These are phyloP conservation scores for Eugnorisma glareosa DNA, from an alignment of 2,888 invertebrate genomes.

Conservation along the genomic window DNA sequence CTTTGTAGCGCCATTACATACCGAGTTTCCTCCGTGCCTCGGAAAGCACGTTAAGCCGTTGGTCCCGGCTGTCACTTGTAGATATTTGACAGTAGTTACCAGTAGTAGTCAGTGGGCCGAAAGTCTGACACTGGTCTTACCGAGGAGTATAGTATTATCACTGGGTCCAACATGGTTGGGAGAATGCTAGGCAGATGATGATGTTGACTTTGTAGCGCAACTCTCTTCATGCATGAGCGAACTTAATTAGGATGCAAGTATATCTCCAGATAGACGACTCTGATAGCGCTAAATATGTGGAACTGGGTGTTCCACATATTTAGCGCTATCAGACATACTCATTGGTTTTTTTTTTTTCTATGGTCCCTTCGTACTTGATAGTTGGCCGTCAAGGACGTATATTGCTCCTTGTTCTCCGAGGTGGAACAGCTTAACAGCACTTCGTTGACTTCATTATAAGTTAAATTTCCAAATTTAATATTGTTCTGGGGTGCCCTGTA, in stretches of 20 bases:
- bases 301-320: too few relatives aligned
- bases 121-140: too few relatives aligned
- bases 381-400: not conserved
- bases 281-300: too few relatives aligned
- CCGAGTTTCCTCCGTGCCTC: too few relatives aligned
- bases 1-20: not conserved
- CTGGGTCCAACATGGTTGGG: too few relatives aligned
- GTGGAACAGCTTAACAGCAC: not conserved
- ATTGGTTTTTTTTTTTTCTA: not conserved
- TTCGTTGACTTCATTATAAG: not conserved
- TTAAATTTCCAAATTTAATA: not conserved
- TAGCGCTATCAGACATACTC: too few relatives aligned
- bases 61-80: too few relatives aligned
- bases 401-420: not conserved
- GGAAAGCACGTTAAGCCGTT: too few relatives aligned
- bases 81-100: too few relatives aligned
- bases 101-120: too few relatives aligned
- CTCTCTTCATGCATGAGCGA: not conserved
- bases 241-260: not conserved
- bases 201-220: not conserved
- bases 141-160: too few relatives aligned
- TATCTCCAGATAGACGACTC: not conserved
- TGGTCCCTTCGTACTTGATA: not conserved
- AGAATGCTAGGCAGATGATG: too few relatives aligned
- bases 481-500: not conserved